Base-by-base conservation (phyloP, 2,888 invertebrate species). In the Leptopilina myrica region DNA sequence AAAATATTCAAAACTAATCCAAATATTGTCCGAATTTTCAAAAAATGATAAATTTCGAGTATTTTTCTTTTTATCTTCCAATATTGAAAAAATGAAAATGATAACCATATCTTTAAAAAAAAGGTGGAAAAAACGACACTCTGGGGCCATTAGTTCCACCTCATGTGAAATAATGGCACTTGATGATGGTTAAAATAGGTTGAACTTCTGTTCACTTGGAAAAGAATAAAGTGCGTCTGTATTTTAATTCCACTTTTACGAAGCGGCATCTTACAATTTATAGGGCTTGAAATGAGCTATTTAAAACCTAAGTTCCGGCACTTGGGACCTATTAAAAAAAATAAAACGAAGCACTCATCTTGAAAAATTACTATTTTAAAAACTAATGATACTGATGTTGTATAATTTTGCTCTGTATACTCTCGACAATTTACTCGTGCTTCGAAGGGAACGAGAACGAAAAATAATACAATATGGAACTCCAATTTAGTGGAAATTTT, bases 161-260 rank as follows among this genome's bases (percentile, higher is more conserved):
- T 69, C 69, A 26, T 53, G 53, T 69, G 69, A 53, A 53, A 69
- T 69, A 53, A 69, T 69, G 69, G 69, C 26, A 69, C 69, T 69
- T 53, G 49, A 69, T 69, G 53, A 69, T 69, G 53, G 33, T 20
- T 49, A 67, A 49, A 49, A 49, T 67, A 46, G 49, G 67, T 69
- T n/a, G 49, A 53, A 69, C 69, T 69, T 53, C 53, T 69, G 53
- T 26, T 53, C 53, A 2, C 46, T 69, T 26, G 33, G 26, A 26
- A 33, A 69, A 53, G 14, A 69, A 46, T 69, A 53, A 69, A 69
- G 69, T 69, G 53, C 33, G 33, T 53, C 69, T 26, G 69, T 69
- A 69, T 53, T 69, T 53, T 53, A 53, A 53, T 69, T 69, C 26
- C 49, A 69, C 12, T 53, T 26, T 49, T 11, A 11, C 26, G 49